These are phyloP conservation scores for Nematostella vectensis DNA, from an alignment of 92 coral and sea anemone genomes.

Conservation along the genomic window DNA sequence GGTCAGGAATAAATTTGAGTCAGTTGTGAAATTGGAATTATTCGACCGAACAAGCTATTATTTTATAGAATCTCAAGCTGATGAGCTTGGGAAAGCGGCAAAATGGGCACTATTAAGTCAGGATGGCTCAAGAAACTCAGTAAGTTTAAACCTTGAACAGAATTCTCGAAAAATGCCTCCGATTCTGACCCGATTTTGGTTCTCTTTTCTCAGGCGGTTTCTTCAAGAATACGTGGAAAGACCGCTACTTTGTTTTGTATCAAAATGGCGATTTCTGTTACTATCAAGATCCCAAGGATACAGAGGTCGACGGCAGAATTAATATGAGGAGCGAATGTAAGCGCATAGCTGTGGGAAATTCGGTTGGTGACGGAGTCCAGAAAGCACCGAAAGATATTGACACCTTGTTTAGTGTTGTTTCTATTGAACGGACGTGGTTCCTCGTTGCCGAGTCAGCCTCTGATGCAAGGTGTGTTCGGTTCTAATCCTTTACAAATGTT, in stretches of 20 bases:
- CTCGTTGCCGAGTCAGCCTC: constrained; percentile 80
- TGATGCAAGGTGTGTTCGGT: constrained; percentile 72
- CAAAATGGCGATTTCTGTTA: constrained; percentile 92
- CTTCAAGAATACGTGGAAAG: constrained; percentile 91
- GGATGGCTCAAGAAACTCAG: constrained; percentile 88
- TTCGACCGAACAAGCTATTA: too few relatives aligned
- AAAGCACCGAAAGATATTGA: constrained; percentile 67
- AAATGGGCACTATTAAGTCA: constrained; percentile 86
- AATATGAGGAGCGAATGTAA: constrained; percentile 81
- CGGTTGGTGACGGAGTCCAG: constrained; percentile 76
- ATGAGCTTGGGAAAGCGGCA: not conserved
- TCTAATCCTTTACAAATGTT: too few relatives aligned
- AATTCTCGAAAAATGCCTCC: not conserved
- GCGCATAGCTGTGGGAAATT: constrained; percentile 59
- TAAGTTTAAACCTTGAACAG: constrained; percentile 15
- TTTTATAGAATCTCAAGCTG: too few relatives aligned
- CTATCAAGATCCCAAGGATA: constrained; percentile 73
- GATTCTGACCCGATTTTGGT: not conserved
- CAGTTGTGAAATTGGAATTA: too few relatives aligned
- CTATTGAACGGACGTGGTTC: constrained; percentile 79
- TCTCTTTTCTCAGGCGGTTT: constrained; percentile 62
- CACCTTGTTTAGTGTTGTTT: constrained; percentile 69
- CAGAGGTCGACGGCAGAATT: constrained; percentile 76
- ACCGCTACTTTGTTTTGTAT: constrained; percentile 81
- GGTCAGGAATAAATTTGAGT: too few relatives aligned